Evolutionary conservation across 2,113 vertebrate genomes (phyloP), one percentile per base, ranked within the genome.

Genomic region (Saimiri boliviensis): DNA sequence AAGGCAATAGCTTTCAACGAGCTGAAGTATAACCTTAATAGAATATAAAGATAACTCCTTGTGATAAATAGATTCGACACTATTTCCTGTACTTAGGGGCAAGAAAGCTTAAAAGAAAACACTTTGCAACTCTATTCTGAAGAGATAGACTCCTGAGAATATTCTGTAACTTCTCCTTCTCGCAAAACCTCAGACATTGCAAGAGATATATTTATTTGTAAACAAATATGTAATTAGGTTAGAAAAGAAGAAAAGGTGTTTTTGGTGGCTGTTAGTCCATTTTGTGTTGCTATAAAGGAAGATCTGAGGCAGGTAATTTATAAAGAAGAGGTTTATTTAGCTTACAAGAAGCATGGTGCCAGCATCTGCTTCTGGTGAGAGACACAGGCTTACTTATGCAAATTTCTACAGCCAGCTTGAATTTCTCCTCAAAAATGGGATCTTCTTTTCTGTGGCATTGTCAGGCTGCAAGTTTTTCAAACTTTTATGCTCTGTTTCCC

Each of bases 1-100:
- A 97, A 96, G 87, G 68, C 77, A 94, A 94, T 92, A 88, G 54
- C 91, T 97, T 96, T 96, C 88, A 97, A 96, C 86, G 74, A 94
- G 89, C 47, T 97, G 95, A 96, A 95, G 92, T 90, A 97, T 73
- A 97, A 95, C 54, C 47, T 82, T 76, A 37, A 84, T 79, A 95
- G 82, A 80, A 88, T 96, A 89, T 96, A 93, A 97, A 96, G 96
- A 97, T 92, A 94, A 90, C 68, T 86, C 35, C 42, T 79, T 81
- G 73, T 94, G 95, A 97, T 93, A 97, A 97, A 96, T 95, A 96
- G 95, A 94, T 89, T 30, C 73, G 96, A 54, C n/a, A 63, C 47
- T 42, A 81, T 93, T 96, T 96, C 91, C 89, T 96, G 60, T 68
- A 86, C 79, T 96, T 91, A 80, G 25, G 81, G 95, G 86, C 32